Evolutionary conservation across 2,888 invertebrate genomes (phyloP).

Genomic region (Gisinianus flammeolus): DNA sequence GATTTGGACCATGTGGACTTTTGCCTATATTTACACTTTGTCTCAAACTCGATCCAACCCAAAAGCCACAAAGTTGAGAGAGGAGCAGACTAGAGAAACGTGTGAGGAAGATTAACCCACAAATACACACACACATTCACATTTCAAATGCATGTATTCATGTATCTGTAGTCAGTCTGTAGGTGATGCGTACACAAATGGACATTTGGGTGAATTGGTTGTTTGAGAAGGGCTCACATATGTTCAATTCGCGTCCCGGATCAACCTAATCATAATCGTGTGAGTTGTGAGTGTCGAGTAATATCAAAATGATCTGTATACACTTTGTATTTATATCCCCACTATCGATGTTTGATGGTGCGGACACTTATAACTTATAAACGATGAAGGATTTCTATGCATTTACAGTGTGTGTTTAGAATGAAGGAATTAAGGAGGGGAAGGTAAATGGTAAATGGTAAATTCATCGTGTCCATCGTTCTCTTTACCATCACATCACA

Average conservation of each 20-base stretch:
- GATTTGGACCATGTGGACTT: background rate
- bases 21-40: background rate
- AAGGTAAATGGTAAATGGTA: too few relatives aligned
- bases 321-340: too few relatives aligned
- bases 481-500: background rate
- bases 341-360: background rate
- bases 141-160: background rate
- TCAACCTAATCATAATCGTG: conserved; percentile 24
- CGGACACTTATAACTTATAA: too few relatives aligned
- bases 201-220: background rate
- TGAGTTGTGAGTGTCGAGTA: background rate
- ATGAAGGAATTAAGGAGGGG: too few relatives aligned
- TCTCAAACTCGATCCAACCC: background rate
- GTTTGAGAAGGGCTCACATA: conserved; percentile 20
- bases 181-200: background rate
- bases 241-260: conserved; percentile 25
- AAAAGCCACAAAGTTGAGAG: background rate
- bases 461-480: too few relatives aligned
- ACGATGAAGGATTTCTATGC: background rate
- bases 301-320: conserved; percentile 14
- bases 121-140: background rate
- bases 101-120: background rate
- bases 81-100: background rate
- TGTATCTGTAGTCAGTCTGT: background rate
- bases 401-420: background rate